Percentiles rank a stretch among this genome's conserved stretches.
phyloP scores from a whole-genome alignment of 2,113 vertebrate genomes.

The Charina bottae region DNA sequence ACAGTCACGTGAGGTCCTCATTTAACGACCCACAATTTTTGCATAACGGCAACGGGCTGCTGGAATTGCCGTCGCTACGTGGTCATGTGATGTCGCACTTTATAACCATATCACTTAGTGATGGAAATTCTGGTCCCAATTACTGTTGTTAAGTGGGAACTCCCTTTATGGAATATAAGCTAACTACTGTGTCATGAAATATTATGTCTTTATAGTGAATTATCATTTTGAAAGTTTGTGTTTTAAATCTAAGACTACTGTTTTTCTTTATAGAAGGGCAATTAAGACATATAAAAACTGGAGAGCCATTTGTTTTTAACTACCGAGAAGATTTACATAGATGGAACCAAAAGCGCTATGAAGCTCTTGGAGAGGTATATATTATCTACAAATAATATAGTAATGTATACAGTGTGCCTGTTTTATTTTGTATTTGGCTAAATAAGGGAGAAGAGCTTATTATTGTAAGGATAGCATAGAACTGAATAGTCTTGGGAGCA shows the following conservation, averaged over 20 bases:
- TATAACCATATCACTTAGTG: too few species aligned
- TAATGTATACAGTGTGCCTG: not conserved
- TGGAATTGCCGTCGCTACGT: too few species aligned
- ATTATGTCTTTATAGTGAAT: not conserved
- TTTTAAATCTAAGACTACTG: conserved; percentile 41
- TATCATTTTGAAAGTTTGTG: not conserved
- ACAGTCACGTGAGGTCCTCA: too few species aligned
- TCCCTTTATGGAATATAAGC: not conserved
- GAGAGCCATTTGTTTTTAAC: conserved; percentile 95
- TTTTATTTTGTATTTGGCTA: not conserved
- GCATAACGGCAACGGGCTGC: too few species aligned
- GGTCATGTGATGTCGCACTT: too few species aligned
- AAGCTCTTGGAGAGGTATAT: conserved; percentile 96
- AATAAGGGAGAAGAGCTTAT: not conserved
- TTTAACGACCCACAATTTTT: too few species aligned
- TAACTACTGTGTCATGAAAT: conserved; percentile 3
- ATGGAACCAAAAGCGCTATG: conserved; percentile 98
- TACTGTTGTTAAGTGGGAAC: too few species aligned
- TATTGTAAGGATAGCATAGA: not conserved
- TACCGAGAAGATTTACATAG: conserved; percentile 94
- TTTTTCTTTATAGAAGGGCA: conserved; percentile 81
- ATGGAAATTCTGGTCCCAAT: too few species aligned
- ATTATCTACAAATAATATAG: not conserved
- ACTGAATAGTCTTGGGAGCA: not conserved
- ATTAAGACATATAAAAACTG: conserved; percentile 90